These are phyloP conservation scores for Scyliorhinus canicula DNA, from an alignment of 2,797 vertebrate genomes.

Conservation along the genomic window DNA sequence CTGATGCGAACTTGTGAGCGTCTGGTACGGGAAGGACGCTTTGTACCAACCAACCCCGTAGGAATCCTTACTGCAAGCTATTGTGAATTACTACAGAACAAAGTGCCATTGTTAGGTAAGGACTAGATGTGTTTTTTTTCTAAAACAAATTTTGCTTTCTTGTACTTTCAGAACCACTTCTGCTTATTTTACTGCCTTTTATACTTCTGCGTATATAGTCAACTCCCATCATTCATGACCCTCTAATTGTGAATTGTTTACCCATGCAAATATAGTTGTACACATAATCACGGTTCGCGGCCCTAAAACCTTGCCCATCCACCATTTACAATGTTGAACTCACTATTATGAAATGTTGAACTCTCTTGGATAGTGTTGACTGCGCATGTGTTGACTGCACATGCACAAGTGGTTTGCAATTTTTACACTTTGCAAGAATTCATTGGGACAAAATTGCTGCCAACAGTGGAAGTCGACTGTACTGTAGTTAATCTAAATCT, in stretches of 20 bases:
- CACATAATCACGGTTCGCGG: too few species aligned
- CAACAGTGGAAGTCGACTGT: neutral
- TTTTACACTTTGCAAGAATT: too few species aligned
- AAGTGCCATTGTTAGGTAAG: slow-evolving; percentile 92
- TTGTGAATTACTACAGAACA: slow-evolving; percentile 96
- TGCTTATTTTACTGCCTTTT: neutral
- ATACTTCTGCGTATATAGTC: neutral
- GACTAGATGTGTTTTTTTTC: neutral
- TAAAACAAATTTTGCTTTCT: neutral
- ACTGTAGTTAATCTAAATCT: neutral
- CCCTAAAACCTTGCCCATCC: too few species aligned
- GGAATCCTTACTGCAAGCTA: slow-evolving; percentile 92
- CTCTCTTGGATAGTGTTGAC: too few species aligned
- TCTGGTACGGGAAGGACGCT: slow-evolving; percentile 91
- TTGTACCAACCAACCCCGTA: slow-evolving; percentile 86
- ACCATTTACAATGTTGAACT: too few species aligned
- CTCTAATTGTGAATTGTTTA: too few species aligned
- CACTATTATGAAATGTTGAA: too few species aligned
- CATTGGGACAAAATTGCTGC: too few species aligned
- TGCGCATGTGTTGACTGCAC: too few species aligned
- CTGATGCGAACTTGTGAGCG: slow-evolving; percentile 95
- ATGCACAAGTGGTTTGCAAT: too few species aligned
- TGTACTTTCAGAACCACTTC: neutral
- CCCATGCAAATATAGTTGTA: too few species aligned
- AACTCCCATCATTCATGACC: too few species aligned